Conservation (phyloP, 2,113 vertebrate genomes). For the Eonycteris spelaea region DNA sequence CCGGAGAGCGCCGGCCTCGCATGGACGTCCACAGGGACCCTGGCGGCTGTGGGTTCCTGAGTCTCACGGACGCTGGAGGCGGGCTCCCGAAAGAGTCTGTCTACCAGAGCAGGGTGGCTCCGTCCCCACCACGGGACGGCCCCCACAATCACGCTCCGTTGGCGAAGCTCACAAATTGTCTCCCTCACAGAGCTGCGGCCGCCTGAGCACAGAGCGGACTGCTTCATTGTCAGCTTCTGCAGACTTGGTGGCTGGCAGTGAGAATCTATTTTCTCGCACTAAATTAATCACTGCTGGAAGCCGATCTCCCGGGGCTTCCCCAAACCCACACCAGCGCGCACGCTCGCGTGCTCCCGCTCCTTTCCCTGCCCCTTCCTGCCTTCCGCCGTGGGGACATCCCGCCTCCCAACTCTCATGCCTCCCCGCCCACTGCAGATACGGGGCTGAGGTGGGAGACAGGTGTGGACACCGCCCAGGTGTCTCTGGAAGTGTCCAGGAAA, state of each 20-base stretch:
- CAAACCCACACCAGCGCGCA: neutral
- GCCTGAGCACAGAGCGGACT: neutral
- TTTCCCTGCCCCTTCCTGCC: neutral
- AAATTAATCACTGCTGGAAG: slow-evolving; percentile 59
- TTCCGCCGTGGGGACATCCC: no score
- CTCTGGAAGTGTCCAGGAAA: neutral
- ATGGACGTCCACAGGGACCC: rapidly evolving
- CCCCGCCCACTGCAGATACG: neutral
- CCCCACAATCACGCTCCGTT: neutral
- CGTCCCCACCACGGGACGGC: neutral
- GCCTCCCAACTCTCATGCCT: neutral
- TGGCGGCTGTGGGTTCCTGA: neutral
- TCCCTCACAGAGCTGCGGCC: neutral
- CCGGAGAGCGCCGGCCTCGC: rapidly evolving
- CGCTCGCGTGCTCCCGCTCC: neutral
- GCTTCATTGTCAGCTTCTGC: slow-evolving; percentile 29
- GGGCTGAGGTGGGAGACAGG: neutral
- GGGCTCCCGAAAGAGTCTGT: neutral
- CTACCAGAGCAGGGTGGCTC: neutral
- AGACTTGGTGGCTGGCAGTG: slow-evolving; percentile 5
- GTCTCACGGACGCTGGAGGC: neutral
- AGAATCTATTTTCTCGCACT: slow-evolving; percentile 61
- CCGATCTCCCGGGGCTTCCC: slow-evolving; percentile 37
- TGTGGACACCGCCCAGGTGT: rapidly evolving
- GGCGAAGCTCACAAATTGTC: neutral